phyloP scores from a whole-genome alignment of 2,888 invertebrate genomes.

The Drosophila testacea region DNA sequence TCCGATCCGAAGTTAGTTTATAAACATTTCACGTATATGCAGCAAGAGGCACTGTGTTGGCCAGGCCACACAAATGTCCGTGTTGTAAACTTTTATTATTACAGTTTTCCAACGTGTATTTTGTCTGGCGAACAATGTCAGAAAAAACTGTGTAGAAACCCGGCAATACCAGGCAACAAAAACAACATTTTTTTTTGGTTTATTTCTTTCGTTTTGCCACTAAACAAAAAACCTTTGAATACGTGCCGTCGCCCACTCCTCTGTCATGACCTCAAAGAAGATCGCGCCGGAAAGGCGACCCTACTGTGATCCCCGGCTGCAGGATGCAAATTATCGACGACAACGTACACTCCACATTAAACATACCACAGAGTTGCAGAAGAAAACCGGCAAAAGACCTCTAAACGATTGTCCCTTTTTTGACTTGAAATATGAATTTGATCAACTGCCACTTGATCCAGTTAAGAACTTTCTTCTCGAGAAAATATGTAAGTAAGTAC shows the following conservation, averaged over 20 bases:
- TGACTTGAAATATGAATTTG: conserved; percentile 77
- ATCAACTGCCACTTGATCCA: conserved; percentile 85
- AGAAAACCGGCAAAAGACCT: conserved; percentile 63
- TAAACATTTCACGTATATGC: conserved; percentile 77
- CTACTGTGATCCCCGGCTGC: conserved; percentile 69
- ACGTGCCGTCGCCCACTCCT: background rate
- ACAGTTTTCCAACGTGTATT: conserved; percentile 52
- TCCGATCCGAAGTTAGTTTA: conserved; percentile 69
- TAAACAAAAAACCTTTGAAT: conserved; percentile 16
- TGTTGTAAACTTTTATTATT: conserved; percentile 76
- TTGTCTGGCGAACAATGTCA: conserved; percentile 58
- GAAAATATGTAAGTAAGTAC: conserved; percentile 74
- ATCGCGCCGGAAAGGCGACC: conserved; percentile 75
- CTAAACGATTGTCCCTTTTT: conserved; percentile 84
- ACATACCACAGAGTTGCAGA: conserved; percentile 1
- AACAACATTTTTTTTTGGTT: conserved; percentile 41
- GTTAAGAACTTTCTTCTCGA: conserved; percentile 78
- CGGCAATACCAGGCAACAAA: conserved; percentile 41
- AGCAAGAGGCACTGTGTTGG: conserved; percentile 34
- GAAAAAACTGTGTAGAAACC: conserved; percentile 38
- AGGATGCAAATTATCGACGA: conserved; percentile 51
- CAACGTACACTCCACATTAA: conserved; percentile 38
- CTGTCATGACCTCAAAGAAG: conserved; percentile 43
- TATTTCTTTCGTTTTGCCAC: conserved; percentile 26
- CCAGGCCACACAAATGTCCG: conserved; percentile 58